Evolutionary conservation across 2,797 vertebrate species (phyloP), one percentile per base, ranked within the genome.

Genomic region (Dermochelys coriacea): DNA sequence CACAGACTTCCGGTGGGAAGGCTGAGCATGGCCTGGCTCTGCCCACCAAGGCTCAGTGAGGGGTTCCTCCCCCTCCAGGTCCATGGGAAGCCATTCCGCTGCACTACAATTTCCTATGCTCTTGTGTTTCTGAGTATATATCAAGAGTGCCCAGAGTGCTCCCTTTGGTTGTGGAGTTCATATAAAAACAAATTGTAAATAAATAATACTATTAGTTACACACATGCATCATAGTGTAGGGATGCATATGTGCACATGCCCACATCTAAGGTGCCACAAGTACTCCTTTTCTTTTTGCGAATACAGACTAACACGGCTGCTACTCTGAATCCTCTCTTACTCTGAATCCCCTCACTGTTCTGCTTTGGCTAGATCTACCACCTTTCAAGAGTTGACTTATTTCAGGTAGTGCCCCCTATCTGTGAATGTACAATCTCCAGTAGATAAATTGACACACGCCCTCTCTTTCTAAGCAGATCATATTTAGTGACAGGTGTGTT

Each of bases 321-420:
- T n/a, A n/a, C n/a, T n/a, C n/a, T n/a, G n/a, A n/a, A n/a, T n/a
- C n/a, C n/a, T n/a, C n/a, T n/a, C n/a, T n/a, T n/a, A n/a, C n/a
- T n/a, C n/a, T n/a, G n/a, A n/a, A n/a, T n/a, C n/a, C n/a, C 31
- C 79, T 71, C 16, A 31, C 1, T 0, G 0, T 27, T 55, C 68
- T 49, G 2, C 84, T 74, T 37, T 25, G n/a, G 16, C n/a, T 15
- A 84, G 12, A 23, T 93, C 61, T 21, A 45, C 8, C 52, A 1
- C 19, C 85, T 79, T 54, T 80, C 81, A 74, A 64, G 59, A 59
- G 93, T 77, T 88, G 50, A 6, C 41, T 18, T 41, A 23, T 77
- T 55, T 54, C 41, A 4, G 0, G 4, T 14, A 25, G 6, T 6
- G 3, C 21, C 6, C 55, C 8, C 61, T 68, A 23, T n/a, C 15